These are phyloP conservation scores for Panorpa germanica DNA, from an alignment of 2,888 invertebrate species.

Conservation along the genomic window DNA sequence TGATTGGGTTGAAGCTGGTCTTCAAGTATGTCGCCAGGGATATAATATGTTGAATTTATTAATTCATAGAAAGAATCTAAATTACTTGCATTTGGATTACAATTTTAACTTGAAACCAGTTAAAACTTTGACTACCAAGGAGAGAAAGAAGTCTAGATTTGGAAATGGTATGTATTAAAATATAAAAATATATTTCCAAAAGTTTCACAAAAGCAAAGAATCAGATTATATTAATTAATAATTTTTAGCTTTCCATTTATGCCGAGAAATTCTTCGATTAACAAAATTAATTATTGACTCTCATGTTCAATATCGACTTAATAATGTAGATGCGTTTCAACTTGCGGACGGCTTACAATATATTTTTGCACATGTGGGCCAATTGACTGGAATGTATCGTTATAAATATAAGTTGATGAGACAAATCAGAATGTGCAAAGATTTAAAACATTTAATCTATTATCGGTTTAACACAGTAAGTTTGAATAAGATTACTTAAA, in stretches of 20 bases:
- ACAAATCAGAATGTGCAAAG: constrained; percentile 99
- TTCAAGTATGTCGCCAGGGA: constrained; percentile 96
- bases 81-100: constrained; percentile 98
- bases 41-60: constrained; percentile 99
- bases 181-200: constrained; percentile 1
- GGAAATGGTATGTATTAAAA: constrained; percentile 54
- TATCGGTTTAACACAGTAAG: constrained; percentile 95
- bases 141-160: constrained; percentile 94
- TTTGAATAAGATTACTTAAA: constrained; percentile 14
- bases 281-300: constrained; percentile 98
- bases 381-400: constrained; percentile 98
- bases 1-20: constrained; percentile 98
- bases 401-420: constrained; percentile 98
- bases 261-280: constrained; percentile 93
- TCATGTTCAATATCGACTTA: constrained; percentile 96
- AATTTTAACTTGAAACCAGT: constrained; percentile 99
- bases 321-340: constrained; percentile 99
- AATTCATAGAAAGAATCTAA: constrained; percentile 97
- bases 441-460: constrained; percentile 96
- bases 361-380: constrained; percentile 98
- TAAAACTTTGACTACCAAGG: constrained; percentile 97
- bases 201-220: not conserved
- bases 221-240: constrained; percentile 2
- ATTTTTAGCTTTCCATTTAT: constrained; percentile 84
- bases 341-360: constrained; percentile 96